A percentile compares a stretch with the other conserved stretches of the same genome.
These are phyloP conservation scores for Phyllostomus discolor DNA, from an alignment of 2,113 vertebrate genomes.

Conservation along the genomic window DNA sequence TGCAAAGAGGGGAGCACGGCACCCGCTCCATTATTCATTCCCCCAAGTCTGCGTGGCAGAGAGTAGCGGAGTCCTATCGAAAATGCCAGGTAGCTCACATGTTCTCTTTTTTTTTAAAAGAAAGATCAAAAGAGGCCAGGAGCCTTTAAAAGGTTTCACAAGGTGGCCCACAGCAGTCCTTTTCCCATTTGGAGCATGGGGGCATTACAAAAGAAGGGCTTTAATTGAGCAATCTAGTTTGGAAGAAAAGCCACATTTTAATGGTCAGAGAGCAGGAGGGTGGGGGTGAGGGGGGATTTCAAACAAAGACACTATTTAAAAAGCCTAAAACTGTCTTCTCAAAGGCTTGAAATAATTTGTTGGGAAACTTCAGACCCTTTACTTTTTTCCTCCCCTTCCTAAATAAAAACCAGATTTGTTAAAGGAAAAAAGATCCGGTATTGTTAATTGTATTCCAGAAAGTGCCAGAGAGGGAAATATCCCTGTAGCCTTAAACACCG, in stretches of 20 bases:
- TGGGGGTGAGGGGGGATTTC: slow-evolving; percentile 62
- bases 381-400: slow-evolving; percentile 71
- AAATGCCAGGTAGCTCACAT: slow-evolving; percentile 45
- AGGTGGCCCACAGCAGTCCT: slow-evolving; percentile 68
- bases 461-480: slow-evolving; percentile 70
- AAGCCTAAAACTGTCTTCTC: slow-evolving; percentile 75
- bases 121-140: slow-evolving; percentile 60
- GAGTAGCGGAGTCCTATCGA: background rate
- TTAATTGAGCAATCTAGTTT: slow-evolving; percentile 74
- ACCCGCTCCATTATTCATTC: background rate
- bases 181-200: slow-evolving; percentile 56
- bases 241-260: slow-evolving; percentile 76
- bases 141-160: slow-evolving; percentile 65
- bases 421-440: slow-evolving; percentile 70
- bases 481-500: slow-evolving; percentile 63
- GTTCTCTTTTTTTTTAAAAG: background rate
- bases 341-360: slow-evolving; percentile 78
- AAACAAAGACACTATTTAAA: slow-evolving; percentile 77
- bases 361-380: slow-evolving; percentile 77
- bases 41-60: background rate
- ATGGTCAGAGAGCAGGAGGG: slow-evolving; percentile 65
- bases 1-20: background rate
- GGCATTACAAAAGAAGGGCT: slow-evolving; percentile 72
- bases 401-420: slow-evolving; percentile 79
- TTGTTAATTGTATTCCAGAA: slow-evolving; percentile 74